Conservation (phyloP, 2,797 vertebrate genomes). For the Poecilia gillii region DNA sequence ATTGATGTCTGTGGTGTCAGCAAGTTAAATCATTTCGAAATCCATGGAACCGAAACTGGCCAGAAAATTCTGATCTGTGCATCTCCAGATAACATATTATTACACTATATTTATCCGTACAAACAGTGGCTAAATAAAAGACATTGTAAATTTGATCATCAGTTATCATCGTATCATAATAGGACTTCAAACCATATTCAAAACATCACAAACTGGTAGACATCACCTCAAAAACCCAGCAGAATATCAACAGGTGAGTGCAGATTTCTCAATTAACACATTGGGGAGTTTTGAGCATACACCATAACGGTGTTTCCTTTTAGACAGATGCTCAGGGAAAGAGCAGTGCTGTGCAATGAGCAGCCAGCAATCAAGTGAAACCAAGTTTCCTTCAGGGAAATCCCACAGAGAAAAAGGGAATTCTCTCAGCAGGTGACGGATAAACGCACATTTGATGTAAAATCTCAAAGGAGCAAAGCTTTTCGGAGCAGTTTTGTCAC, state of each 20-base stretch:
- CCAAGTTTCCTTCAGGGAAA: conserved; percentile 36
- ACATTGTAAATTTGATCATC: background rate
- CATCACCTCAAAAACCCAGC: conserved; percentile 2
- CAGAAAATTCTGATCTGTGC: too few species aligned
- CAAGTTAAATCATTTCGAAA: too few species aligned
- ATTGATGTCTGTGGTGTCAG: too few species aligned
- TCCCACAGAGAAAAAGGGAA: conserved; percentile 18
- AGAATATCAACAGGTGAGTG: conserved; percentile 27
- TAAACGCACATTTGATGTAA: conserved; percentile 12
- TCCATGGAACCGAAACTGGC: too few species aligned
- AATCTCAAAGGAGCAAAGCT: conserved; percentile 29
- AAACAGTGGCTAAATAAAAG: background rate
- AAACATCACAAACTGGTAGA: background rate
- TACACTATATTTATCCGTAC: background rate
- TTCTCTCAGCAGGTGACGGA: conserved; percentile 28
- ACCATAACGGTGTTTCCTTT: conserved; percentile 37
- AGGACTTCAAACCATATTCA: background rate
- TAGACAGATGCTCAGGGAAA: conserved; percentile 63
- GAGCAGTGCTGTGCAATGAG: conserved; percentile 42
- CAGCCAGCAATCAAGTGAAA: conserved; percentile 57
- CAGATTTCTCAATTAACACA: conserved; percentile 52
- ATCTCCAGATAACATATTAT: background rate
- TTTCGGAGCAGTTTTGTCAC: background rate
- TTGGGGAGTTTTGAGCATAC: conserved; percentile 32
- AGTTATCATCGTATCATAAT: background rate